phyloP scores from a whole-genome alignment of 2,888 invertebrate species.

The Folsomia candida region DNA sequence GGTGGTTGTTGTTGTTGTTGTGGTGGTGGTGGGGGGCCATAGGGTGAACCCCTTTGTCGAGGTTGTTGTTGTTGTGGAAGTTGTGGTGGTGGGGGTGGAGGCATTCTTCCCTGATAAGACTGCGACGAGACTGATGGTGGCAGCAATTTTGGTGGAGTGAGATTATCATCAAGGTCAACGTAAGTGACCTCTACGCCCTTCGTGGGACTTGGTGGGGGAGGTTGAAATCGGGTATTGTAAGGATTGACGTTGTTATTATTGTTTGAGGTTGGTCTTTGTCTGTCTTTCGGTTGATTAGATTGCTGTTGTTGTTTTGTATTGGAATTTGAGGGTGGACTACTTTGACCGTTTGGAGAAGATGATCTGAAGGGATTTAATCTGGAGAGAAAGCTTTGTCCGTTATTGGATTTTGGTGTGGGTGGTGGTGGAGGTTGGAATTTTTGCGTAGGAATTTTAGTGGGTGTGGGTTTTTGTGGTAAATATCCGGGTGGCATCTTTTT shows the following conservation, averaged over 20 bases:
- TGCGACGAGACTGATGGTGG: background rate
- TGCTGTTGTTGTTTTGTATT: background rate
- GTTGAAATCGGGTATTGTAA: slow-evolving; percentile 32
- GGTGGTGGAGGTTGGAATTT: slow-evolving; percentile 34
- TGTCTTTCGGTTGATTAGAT: no score
- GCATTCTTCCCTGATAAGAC: background rate
- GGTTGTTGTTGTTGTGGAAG: background rate
- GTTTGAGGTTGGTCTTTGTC: background rate
- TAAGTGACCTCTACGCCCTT: slow-evolving; percentile 18
- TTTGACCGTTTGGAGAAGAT: background rate
- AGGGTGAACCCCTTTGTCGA: slow-evolving; percentile 2
- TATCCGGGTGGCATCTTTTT: background rate
- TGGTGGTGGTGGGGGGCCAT: background rate
- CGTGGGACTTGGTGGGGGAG: background rate
- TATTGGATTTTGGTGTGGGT: slow-evolving; percentile 13
- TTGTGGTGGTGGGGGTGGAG: slow-evolving; percentile 9
- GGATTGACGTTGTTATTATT: slow-evolving; percentile 29
- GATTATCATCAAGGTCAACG: slow-evolving; percentile 27
- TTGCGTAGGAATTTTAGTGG: slow-evolving; percentile 34
- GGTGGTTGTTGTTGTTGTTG: slow-evolving; percentile 13
- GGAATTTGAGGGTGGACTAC: background rate
- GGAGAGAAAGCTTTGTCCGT: background rate
- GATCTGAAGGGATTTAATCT: background rate
- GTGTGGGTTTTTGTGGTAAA: background rate
- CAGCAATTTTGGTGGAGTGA: slow-evolving; percentile 18